Evolutionary conservation across 2,113 vertebrate species (phyloP), one percentile per base, ranked within the genome.

Genomic region (Perognathus longimembris): DNA sequence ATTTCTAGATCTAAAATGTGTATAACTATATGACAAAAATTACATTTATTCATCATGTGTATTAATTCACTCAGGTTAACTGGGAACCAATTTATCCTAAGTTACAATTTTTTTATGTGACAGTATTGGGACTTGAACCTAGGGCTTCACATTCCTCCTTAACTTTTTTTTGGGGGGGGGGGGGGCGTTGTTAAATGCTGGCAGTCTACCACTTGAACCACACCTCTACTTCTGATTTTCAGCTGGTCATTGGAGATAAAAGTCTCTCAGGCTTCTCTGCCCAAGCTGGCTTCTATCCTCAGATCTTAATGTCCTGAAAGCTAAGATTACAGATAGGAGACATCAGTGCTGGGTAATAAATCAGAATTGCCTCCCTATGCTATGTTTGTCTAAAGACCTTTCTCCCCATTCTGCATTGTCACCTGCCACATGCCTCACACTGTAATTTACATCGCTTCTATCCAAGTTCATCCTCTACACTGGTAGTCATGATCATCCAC

Each of bases 1-100:
- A 96, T 78, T 89, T 94, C 21, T 86, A 76, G 32, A 78, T 21
- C n/a, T 77, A 82, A 93, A 92, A 54, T 70, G 24, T 66, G 0
- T 28, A 50, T 3, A 11, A 32, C 11, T 42, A 67, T 36, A 84
- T 71, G 36, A 7, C 32, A 93, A 77, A 76, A 80, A 54, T 75
- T 82, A 79, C 85, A 85, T 66, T 38, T 54, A 30, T 90, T 28
- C 64, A 78, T 66, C 6, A 0, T 64, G 32, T 36, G 8, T 40
- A 9, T 61, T 74, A 73, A 81, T 74, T 95, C 87, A 61, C 64
- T 81, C 54, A 84, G 71, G 79, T 36, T 66, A 88, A 88, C 17
- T 59, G 32, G 21, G 40, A 36, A 59, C 38, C 63, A 28, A 71
- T 69, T 84, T 85, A 71, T 50, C 57, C 70, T 64, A 76, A 80